These are phyloP conservation scores for Odontothrips loti DNA, from an alignment of 2,888 invertebrate species.

Conservation along the genomic window DNA sequence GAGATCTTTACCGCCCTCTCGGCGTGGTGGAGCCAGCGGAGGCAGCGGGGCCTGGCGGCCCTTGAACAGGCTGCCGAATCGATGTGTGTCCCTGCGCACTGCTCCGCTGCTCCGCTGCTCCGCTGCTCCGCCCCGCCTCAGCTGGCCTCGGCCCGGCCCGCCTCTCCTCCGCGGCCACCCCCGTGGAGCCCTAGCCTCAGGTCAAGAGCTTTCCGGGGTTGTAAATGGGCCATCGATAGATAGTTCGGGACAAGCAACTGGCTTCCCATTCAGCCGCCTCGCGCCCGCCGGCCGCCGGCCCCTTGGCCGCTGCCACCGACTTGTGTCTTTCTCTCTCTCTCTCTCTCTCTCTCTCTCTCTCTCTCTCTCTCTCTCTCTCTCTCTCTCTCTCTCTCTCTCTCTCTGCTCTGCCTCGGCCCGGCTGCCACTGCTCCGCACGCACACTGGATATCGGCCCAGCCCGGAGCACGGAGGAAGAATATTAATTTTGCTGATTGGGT, in stretches of 20 bases:
- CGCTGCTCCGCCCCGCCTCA: neutral
- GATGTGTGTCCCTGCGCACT: neutral
- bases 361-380: no score
- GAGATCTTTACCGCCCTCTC: conserved; percentile 21
- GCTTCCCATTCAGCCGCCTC: neutral
- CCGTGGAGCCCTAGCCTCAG: neutral
- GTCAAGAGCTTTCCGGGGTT: neutral
- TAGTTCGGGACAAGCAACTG: neutral
- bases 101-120: no score
- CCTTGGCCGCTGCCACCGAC: neutral
- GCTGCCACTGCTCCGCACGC: neutral
- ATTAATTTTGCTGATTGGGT: neutral
- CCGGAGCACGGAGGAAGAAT: neutral
- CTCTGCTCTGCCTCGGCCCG: no score
- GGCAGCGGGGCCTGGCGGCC: neutral
- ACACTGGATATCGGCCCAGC: neutral
- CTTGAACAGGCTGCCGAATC: neutral
- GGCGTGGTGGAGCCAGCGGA: neutral
- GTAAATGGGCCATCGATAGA: conserved; percentile 13
- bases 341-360: no score
- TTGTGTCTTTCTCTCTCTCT: no score
- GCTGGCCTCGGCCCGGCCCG: neutral
- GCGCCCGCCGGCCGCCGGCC: neutral
- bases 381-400: no score
- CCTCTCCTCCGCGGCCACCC: neutral